phyloP scores from a whole-genome alignment of 2,888 invertebrate genomes.

The Petrophora chlorosata region DNA sequence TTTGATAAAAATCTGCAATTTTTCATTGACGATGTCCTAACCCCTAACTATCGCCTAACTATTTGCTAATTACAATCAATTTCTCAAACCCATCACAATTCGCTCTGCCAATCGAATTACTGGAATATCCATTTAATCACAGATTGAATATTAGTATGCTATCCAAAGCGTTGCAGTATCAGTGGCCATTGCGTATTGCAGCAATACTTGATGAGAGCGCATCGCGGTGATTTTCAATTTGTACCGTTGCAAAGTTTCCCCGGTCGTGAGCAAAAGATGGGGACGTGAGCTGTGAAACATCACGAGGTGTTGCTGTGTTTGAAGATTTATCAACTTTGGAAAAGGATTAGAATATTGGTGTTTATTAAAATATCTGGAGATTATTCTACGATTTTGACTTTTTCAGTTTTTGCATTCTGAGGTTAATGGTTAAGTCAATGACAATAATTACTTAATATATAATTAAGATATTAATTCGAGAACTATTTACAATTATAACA shows the following conservation, averaged over 20 bases:
- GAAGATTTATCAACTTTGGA: not conserved
- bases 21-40: too few relatives aligned
- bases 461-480: too few relatives aligned
- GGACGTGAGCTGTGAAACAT: slow-evolving; percentile 25
- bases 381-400: not conserved
- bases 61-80: not conserved
- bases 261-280: slow-evolving; percentile 37
- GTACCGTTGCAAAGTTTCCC: slow-evolving; percentile 28
- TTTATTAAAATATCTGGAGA: not conserved
- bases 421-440: too few relatives aligned
- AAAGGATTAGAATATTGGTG: not conserved
- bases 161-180: slow-evolving; percentile 13
- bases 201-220: slow-evolving; percentile 39
- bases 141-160: slow-evolving; percentile 17
- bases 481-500: too few relatives aligned
- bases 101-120: slow-evolving; percentile 6
- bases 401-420: not conserved
- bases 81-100: slow-evolving; percentile 10
- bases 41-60: too few relatives aligned
- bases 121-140: slow-evolving; percentile 18
- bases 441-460: too few relatives aligned
- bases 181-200: slow-evolving; percentile 34
- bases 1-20: too few relatives aligned
- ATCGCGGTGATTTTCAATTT: slow-evolving; percentile 47
- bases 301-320: slow-evolving; percentile 21